A percentile compares a stretch with the other conserved stretches of the same genome.
These are phyloP conservation scores for Endotricha flammealis DNA, from an alignment of 2,888 invertebrate genomes.

Conservation along the genomic window DNA sequence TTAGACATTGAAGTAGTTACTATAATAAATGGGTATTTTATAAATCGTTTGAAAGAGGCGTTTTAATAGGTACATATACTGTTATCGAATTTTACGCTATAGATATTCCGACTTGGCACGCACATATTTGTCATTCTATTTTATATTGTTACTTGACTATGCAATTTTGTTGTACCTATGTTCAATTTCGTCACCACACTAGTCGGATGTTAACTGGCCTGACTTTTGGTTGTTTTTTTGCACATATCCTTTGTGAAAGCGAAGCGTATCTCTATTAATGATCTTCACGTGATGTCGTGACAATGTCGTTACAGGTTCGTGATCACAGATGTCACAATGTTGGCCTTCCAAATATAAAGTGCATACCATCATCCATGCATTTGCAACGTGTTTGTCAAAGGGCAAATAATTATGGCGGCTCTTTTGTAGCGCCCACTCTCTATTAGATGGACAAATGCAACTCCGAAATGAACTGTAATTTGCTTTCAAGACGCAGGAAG, in stretches of 20 bases:
- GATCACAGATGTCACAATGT: constrained; percentile 28
- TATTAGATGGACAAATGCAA: constrained; percentile 9
- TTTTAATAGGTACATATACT: too few species aligned
- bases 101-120: too few species aligned
- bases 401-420: constrained; percentile 46
- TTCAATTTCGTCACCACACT: too few species aligned
- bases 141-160: too few species aligned
- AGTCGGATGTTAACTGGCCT: too few species aligned
- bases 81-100: too few species aligned
- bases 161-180: too few species aligned
- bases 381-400: constrained; percentile 33
- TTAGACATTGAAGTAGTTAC: too few species aligned
- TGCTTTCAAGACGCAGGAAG: constrained; percentile 10
- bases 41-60: too few species aligned
- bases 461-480: constrained; percentile 11
- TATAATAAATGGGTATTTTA: too few species aligned
- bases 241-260: constrained; percentile 24
- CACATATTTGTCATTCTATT: too few species aligned
- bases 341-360: constrained; percentile 45
- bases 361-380: constrained; percentile 38
- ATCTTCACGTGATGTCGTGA: constrained; percentile 41
- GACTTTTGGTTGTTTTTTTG: too few species aligned
- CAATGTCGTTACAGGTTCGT: constrained; percentile 33
- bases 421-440: constrained; percentile 44
- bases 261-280: constrained; percentile 19